Base-by-base conservation (phyloP, 2,113 vertebrate genomes). In the Gymnobelideus leadbeateri region DNA sequence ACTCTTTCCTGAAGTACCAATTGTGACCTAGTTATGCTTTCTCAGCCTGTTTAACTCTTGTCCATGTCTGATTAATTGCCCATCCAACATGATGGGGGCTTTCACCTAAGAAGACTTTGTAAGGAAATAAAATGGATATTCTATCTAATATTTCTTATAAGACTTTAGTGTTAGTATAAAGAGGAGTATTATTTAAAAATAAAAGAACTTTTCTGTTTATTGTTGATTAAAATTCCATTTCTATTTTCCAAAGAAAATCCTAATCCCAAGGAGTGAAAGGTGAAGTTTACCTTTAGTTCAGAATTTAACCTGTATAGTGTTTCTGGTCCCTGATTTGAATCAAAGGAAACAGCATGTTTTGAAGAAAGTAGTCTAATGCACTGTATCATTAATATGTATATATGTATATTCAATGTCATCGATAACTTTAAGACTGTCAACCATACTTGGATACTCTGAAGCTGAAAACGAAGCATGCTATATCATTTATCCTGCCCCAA, bases 121-220 rank as follows among this genome's bases (percentile, higher is more conserved):
- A 97, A 97, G 96, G 93, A 89, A 97, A 97, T 97, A 95, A 96
- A 95, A 94, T 97, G 97, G 91, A 96, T 98, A 97, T 91, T 96
- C 93, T 84, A 84, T 91, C 68, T 91, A 94, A n/a, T n/a, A 94
- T 92, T 93, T 94, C 43, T 95, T 89, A 0, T 77, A 16, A 94
- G 92, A 91, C 94, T 97, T 94, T 97, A 97, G 95, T 95, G 51
- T 97, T 96, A 97, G 92, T 96, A 97, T 98, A 93, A 95, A 93
- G 96, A 94, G 94, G 93, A 43, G 37, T 43, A 54, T 97, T 97
- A 96, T 96, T 97, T 98, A 51, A 98, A 97, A 97, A 93, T 96
- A 97, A 97, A 98, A 96, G 97, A 95, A 96, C 93, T 97, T 96
- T 97, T n/a, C 2, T 92, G 51, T 94, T 96, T 46, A 91, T 98